Evolutionary conservation across 2,113 vertebrate species (phyloP).

Genomic region (Papio anubis): DNA sequence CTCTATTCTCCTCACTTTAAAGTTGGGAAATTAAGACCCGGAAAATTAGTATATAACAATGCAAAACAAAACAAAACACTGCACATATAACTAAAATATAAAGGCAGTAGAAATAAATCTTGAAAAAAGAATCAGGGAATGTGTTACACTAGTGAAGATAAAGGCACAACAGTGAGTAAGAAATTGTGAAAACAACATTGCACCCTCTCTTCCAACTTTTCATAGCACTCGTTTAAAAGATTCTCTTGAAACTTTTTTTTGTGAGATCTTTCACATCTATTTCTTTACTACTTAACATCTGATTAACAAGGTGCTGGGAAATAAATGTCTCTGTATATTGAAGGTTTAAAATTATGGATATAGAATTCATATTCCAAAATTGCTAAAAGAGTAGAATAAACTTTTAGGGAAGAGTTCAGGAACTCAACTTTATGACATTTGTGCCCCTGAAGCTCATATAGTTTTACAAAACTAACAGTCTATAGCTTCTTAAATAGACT

Average conservation of each 20-base stretch:
- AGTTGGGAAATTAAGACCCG: neutral
- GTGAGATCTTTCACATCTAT: neutral
- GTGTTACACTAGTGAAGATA: neutral
- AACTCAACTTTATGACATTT: neutral
- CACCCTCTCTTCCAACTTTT: neutral
- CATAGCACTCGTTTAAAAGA: neutral
- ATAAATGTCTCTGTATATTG: neutral
- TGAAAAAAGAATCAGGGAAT: neutral
- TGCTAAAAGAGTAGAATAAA: neutral
- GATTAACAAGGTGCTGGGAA: neutral
- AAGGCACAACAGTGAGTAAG: neutral
- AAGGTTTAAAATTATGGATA: neutral
- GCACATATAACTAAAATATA: neutral
- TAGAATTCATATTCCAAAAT: neutral
- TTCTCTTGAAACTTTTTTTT: slow-evolving; percentile 18
- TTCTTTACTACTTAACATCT: neutral
- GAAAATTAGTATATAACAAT: neutral
- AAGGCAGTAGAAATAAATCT: neutral
- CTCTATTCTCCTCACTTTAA: neutral
- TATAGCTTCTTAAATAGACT: neutral
- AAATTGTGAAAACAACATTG: neutral
- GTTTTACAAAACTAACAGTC: slow-evolving; percentile 24
- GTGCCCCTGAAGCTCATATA: neutral
- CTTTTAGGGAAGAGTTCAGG: neutral
- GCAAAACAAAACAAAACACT: neutral